Evolutionary conservation across 1,140 invertebrate species (phyloP).

Genomic region (Procambarus virginalis): DNA sequence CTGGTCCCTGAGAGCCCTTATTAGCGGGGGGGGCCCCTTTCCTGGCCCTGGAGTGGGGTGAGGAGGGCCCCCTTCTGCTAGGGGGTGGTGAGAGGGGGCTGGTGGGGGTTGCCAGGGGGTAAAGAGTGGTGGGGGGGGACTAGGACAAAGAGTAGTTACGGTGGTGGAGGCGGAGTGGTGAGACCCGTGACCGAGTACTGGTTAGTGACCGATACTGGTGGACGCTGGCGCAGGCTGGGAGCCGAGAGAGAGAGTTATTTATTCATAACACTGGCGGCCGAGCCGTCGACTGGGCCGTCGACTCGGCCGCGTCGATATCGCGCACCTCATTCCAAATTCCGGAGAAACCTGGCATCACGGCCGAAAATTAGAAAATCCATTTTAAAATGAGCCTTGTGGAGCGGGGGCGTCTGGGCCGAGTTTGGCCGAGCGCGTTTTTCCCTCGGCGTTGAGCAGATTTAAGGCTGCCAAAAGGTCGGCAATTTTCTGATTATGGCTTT

Average conservation of each 20-base stretch:
- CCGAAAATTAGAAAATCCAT: neutral
- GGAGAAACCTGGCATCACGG: no score
- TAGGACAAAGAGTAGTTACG: no score
- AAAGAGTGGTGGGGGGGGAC: neutral
- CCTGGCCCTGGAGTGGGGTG: neutral
- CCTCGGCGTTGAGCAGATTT: neutral
- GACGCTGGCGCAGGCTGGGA: no score
- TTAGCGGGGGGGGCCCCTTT: no score
- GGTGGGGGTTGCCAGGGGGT: no score
- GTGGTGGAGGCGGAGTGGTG: no score
- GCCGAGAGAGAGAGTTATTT: neutral
- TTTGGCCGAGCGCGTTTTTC: neutral
- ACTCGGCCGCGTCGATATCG: no score
- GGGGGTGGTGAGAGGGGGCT: neutral
- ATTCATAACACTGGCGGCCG: no score
- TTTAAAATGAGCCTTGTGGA: neutral
- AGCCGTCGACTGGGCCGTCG: no score
- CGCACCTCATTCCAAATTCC: no score
- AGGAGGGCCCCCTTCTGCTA: neutral
- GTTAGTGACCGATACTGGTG: no score
- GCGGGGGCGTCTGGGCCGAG: neutral
- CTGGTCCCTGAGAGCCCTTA: neutral
- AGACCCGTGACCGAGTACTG: no score
- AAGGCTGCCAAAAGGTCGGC: constrained; percentile 13
- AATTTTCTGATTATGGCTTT: constrained; percentile 14